A percentile compares a stretch with the other conserved stretches of the same genome.
Evolutionary conservation across 1,140 invertebrate species (phyloP).

Genomic region (Bathynomus jamesi): DNA sequence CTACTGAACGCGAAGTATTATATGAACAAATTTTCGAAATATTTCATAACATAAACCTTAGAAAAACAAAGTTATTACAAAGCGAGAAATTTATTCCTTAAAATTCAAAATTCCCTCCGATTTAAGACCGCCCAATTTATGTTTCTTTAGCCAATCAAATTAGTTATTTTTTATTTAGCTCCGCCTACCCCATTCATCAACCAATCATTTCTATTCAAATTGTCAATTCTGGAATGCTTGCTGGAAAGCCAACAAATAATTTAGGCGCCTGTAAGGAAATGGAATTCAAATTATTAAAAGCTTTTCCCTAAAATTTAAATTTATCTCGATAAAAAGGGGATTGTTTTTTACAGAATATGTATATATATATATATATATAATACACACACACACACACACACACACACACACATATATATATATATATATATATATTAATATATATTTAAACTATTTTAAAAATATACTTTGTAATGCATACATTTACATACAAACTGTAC

Average conservation of each 20-base stretch:
- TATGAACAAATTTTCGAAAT: no score
- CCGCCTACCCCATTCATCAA: background rate
- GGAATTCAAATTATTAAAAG: background rate
- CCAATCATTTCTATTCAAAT: constrained; percentile 1
- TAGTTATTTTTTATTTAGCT: background rate
- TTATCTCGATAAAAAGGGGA: no score
- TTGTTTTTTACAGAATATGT: no score
- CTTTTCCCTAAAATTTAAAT: background rate
- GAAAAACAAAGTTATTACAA: background rate
- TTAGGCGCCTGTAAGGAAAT: background rate
- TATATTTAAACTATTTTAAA: background rate
- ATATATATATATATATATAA: no score
- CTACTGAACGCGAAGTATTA: no score
- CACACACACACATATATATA: background rate
- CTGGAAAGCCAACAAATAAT: background rate
- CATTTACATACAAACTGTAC: no score
- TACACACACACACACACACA: background rate
- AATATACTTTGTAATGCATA: no score
- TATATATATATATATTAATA: background rate
- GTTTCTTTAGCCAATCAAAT: background rate
- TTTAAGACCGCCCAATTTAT: background rate
- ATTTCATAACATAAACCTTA: no score
- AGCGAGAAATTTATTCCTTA: background rate
- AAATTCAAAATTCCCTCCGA: background rate
- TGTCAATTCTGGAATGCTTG: background rate